These are phyloP conservation scores for Lepidochrysops patricia DNA, from an alignment of 2,888 invertebrate species.

Conservation along the genomic window DNA sequence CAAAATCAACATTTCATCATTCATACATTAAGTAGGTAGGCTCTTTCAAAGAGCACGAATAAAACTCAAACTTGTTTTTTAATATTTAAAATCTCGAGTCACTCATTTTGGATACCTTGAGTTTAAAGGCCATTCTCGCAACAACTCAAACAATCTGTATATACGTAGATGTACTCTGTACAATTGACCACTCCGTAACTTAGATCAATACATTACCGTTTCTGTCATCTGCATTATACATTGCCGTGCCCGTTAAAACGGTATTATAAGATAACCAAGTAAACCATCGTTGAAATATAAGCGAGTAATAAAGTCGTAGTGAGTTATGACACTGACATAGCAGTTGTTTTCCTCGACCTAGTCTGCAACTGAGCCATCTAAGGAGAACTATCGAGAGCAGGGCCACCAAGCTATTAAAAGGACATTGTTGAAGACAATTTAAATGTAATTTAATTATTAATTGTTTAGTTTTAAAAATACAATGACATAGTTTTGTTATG, in stretches of 20 bases:
- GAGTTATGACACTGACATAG: slow-evolving; percentile 64
- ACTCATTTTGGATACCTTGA: slow-evolving; percentile 40
- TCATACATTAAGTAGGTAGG: background rate
- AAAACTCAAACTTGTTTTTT: slow-evolving; percentile 15
- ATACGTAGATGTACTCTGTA: slow-evolving; percentile 34
- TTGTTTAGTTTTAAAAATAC: slow-evolving; percentile 15
- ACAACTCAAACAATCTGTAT: slow-evolving; percentile 41
- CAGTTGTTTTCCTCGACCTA: slow-evolving; percentile 72
- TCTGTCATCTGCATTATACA: slow-evolving; percentile 23
- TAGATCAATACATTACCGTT: slow-evolving; percentile 28
- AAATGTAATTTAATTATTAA: slow-evolving; percentile 33
- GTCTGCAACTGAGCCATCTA: slow-evolving; percentile 70
- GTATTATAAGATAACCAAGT: background rate
- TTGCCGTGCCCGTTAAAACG: slow-evolving; percentile 24
- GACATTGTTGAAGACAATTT: slow-evolving; percentile 47
- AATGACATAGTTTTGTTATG: slow-evolving; percentile 1
- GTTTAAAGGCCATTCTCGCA: slow-evolving; percentile 43
- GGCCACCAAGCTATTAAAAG: slow-evolving; percentile 65
- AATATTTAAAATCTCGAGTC: slow-evolving; percentile 29
- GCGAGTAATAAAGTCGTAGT: slow-evolving; percentile 32
- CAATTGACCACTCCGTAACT: slow-evolving; percentile 51
- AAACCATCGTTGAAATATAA: slow-evolving; percentile 17
- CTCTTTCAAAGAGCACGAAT: background rate
- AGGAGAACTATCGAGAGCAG: slow-evolving; percentile 72
- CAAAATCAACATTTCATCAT: background rate